These are phyloP conservation scores for Megastigmus dorsalis DNA, from an alignment of 2,888 invertebrate species.

Conservation along the genomic window DNA sequence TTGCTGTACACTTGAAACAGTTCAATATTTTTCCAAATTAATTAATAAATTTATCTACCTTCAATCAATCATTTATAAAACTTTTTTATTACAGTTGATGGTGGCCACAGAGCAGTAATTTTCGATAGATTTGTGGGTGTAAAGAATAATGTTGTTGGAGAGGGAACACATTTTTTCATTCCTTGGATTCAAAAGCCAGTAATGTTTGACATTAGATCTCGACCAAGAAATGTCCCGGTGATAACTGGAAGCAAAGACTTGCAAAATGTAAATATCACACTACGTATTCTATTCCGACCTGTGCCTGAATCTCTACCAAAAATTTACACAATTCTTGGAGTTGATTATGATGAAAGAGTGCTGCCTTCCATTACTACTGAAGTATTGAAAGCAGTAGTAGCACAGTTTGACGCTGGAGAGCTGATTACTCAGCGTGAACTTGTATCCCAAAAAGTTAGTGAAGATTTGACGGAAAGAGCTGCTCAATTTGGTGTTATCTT, in stretches of 20 bases:
- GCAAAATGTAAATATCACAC: constrained; percentile 99
- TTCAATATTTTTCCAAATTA: no score
- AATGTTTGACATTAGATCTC: constrained; percentile 96
- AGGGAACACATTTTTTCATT: constrained; percentile 98
- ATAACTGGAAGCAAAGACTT: constrained; percentile 99
- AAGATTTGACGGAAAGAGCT: constrained; percentile 94
- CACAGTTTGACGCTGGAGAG: constrained; percentile 99
- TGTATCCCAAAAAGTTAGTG: constrained; percentile 91
- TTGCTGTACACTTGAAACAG: no score
- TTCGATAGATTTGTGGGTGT: constrained; percentile 98
- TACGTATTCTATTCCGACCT: constrained; percentile 97
- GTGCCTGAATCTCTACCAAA: constrained; percentile 93
- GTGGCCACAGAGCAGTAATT: constrained; percentile 99
- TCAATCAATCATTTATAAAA: no score
- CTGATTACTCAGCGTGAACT: constrained; percentile 98
- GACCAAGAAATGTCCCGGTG: constrained; percentile 97
- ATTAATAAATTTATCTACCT: no score
- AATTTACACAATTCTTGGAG: constrained; percentile 96
- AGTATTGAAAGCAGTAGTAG: constrained; percentile 98
- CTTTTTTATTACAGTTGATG: constrained; percentile 85
- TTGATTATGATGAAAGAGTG: constrained; percentile 98
- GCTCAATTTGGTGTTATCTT: constrained; percentile 96
- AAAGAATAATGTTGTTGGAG: constrained; percentile 93
- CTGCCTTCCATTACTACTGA: constrained; percentile 98
- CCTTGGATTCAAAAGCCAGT: constrained; percentile 99